phyloP scores from a whole-genome alignment of 2,888 invertebrate genomes.

The Orgyia antiqua region DNA sequence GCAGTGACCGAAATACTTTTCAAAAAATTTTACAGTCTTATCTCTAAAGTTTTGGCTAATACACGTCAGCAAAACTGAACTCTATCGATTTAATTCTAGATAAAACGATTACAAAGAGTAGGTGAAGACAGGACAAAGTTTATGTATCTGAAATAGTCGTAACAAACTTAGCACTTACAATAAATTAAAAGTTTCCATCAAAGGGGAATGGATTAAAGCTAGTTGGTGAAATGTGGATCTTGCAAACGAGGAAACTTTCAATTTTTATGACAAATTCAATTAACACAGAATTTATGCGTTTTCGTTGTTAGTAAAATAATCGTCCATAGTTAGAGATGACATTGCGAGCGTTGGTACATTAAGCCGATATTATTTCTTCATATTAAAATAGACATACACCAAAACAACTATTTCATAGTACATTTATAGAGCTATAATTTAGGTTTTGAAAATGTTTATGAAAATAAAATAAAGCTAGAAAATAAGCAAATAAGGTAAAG shows the following conservation, averaged over 20 bases:
- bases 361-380: no score
- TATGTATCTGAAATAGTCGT: constrained; percentile 51
- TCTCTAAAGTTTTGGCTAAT: constrained; percentile 1
- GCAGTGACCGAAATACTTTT: not conserved
- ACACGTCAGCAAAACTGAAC: constrained; percentile 7
- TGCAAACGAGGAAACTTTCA: constrained; percentile 65
- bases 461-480: no score
- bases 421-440: no score
- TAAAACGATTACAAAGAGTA: constrained; percentile 52
- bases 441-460: no score
- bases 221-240: constrained; percentile 61
- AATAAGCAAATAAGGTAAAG: no score
- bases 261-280: constrained; percentile 77
- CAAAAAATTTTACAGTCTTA: not conserved
- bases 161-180: constrained; percentile 73
- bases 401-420: no score
- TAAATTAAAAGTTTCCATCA: constrained; percentile 74
- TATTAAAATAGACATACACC: no score
- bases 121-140: constrained; percentile 55
- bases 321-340: no score
- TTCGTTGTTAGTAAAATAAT: no score
- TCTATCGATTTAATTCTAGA: constrained; percentile 21
- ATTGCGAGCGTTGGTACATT: no score
- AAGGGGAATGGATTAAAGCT: constrained; percentile 75
- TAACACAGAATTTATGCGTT: constrained; percentile 63